Evolutionary conservation across 2,797 vertebrate genomes (phyloP).

Genomic region (Enoplosus armatus): DNA sequence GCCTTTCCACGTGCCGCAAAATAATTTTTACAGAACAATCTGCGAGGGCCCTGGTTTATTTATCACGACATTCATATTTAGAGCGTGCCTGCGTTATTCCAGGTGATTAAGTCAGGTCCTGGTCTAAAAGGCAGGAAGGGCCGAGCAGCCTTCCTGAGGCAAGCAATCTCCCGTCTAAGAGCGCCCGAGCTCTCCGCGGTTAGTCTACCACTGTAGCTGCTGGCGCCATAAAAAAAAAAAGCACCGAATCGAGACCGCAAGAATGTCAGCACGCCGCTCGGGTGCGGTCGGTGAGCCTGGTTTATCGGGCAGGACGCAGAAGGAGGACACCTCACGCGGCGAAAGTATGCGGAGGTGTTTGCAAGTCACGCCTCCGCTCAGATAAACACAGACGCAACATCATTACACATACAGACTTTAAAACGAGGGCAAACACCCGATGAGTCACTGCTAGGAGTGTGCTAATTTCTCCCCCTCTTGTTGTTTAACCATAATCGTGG

Average conservation of each 20-base stretch:
- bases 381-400: slow-evolving; percentile 44
- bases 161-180: slow-evolving; percentile 51
- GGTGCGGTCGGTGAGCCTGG: slow-evolving; percentile 18
- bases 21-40: slow-evolving; percentile 30
- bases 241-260: slow-evolving; percentile 41
- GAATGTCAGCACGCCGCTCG: slow-evolving; percentile 32
- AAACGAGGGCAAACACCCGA: slow-evolving; percentile 56
- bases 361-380: slow-evolving; percentile 42
- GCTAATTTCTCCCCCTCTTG: slow-evolving; percentile 48
- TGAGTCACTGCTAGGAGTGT: slow-evolving; percentile 61
- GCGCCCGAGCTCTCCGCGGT: slow-evolving; percentile 45
- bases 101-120: slow-evolving; percentile 56
- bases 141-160: slow-evolving; percentile 50
- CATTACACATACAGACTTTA: slow-evolving; percentile 41
- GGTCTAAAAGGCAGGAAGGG: slow-evolving; percentile 52
- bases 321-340: slow-evolving; percentile 25
- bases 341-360: slow-evolving; percentile 48
- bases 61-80: slow-evolving; percentile 60
- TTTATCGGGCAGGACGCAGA: slow-evolving; percentile 3
- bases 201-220: slow-evolving; percentile 43
- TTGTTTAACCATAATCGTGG: slow-evolving; percentile 54
- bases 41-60: slow-evolving; percentile 46
- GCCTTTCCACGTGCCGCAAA: slow-evolving; percentile 8
- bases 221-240: slow-evolving; percentile 47
- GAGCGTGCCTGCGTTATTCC: slow-evolving; percentile 57